Base-by-base conservation (phyloP, 2,113 vertebrate species). In the Heteronetta atricapilla region DNA sequence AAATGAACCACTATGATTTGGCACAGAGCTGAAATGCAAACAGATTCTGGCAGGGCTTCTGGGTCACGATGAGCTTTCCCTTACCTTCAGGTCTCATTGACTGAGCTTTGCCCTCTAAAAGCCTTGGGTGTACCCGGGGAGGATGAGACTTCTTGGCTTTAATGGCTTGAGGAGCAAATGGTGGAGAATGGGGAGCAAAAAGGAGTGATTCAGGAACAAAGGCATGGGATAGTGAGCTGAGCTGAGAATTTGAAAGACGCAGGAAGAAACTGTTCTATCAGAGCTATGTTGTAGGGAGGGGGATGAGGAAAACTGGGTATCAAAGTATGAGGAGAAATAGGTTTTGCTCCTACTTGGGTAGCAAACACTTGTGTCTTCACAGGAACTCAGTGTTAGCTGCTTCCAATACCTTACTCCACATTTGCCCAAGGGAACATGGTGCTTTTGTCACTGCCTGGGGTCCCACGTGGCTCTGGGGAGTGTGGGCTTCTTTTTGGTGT, bases 401-500 rank as follows among this genome's bases (percentile, higher is more conserved):
- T 48, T 70, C 10, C 62, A 36, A 53, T 63, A 20, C 36, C 19
- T 18, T 44, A 7, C 3, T 50, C 10, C 29, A 34, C 0, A 0
- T 66, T 67, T 50, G 17, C 21, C 40, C 3, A 7, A 82, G 23
- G 13, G 26, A 63, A 15, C 8, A 28, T 1, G 4, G 21, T 31
- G 21, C 11, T 66, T 86, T 34, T 89, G 92, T 40, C 40, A 93
- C 20, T 26, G 8, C 16, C 26, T 56, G 8, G 28, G 11, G 26
- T 62, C 73, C 44, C 68, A 80, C 8, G 5, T 6, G 52, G 23
- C 34, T 26, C 28, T 33, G 44, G 28, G 8, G 6, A 15, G 48
- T 17, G 8, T 0, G 23, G 23, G 29, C 38, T 59, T 8, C 72
- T 70, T 50, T 31, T 48, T 1, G 2, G 55, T 9, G 25, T 0